Percentiles rank a stretch among this genome's conserved stretches.
Evolutionary conservation across 2,888 invertebrate species (phyloP).

Genomic region (Drosophila acutilabella): DNA sequence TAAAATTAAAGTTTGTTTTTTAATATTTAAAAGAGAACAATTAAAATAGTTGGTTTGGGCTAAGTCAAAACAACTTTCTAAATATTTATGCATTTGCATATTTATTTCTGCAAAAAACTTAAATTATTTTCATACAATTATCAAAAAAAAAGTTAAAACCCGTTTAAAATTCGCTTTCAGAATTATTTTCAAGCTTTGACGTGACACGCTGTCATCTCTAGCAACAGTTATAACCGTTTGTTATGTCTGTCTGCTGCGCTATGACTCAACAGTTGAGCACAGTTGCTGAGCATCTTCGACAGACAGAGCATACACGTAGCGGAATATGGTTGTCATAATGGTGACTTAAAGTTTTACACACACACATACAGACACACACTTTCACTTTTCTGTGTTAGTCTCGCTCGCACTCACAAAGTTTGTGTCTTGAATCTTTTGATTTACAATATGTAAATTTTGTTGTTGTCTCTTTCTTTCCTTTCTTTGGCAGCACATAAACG

Average conservation of each 20-base stretch:
- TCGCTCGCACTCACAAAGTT: conserved; percentile 42
- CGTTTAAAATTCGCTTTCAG: too few species aligned
- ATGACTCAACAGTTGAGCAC: conserved; percentile 6
- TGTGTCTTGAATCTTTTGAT: conserved; percentile 70
- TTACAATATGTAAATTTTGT: conserved; percentile 27
- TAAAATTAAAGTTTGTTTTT: too few species aligned
- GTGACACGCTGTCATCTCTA: conserved; percentile 15
- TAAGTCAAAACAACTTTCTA: too few species aligned
- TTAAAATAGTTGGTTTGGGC: too few species aligned
- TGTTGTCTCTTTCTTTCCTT: not conserved
- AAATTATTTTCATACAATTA: too few species aligned
- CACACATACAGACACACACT: not conserved
- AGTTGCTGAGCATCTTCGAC: conserved; percentile 28
- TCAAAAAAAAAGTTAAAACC: too few species aligned
- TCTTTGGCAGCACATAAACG: conserved; percentile 52
- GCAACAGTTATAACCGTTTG: not conserved
- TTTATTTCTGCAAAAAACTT: too few species aligned
- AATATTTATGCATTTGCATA: too few species aligned
- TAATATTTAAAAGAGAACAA: too few species aligned
- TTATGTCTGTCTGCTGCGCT: not conserved
- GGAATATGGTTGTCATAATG: conserved; percentile 54
- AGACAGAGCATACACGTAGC: conserved; percentile 18
- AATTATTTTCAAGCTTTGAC: not conserved
- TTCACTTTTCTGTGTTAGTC: not conserved
- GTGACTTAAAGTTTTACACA: conserved; percentile 35